Percentiles rank a stretch among this genome's conserved stretches.
phyloP scores from a whole-genome alignment of 2,888 invertebrate species.

The Pristionchus fissidentatus region DNA sequence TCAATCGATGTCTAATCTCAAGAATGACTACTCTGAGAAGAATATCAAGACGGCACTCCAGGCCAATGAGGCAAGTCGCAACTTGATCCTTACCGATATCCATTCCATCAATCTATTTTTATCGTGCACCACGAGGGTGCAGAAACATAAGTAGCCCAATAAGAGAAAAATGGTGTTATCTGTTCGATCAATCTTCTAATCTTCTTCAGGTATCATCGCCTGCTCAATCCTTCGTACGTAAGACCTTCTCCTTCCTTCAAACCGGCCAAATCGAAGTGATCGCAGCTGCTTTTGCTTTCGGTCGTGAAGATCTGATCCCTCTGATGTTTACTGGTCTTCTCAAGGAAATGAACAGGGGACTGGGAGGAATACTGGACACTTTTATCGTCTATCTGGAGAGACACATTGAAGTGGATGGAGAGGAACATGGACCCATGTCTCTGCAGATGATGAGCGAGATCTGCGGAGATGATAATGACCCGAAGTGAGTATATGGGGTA shows the following conservation, averaged over 20 bases:
- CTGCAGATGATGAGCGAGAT: slow-evolving; percentile 48
- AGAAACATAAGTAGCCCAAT: too few species aligned
- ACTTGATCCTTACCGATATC: not conserved
- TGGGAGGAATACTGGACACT: slow-evolving; percentile 46
- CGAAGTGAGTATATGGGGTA: slow-evolving; percentile 11
- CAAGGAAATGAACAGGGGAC: slow-evolving; percentile 46
- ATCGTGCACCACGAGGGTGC: too few species aligned
- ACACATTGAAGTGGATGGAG: slow-evolving; percentile 48
- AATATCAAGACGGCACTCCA: slow-evolving; percentile 38
- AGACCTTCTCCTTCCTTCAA: slow-evolving; percentile 52
- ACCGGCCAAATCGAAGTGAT: slow-evolving; percentile 46
- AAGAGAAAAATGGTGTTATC: too few species aligned
- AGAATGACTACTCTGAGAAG: slow-evolving; percentile 22
- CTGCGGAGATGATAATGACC: slow-evolving; percentile 47
- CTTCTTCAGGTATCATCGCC: slow-evolving; percentile 49
- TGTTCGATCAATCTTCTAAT: too few species aligned
- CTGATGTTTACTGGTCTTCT: slow-evolving; percentile 47
- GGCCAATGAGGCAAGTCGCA: not conserved
- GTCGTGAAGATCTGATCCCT: slow-evolving; percentile 52
- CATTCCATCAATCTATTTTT: too few species aligned
- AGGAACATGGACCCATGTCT: slow-evolving; percentile 48
- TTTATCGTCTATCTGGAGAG: slow-evolving; percentile 50
- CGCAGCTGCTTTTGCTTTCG: slow-evolving; percentile 54
- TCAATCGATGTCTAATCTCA: not conserved
- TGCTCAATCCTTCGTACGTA: slow-evolving; percentile 50